Evolutionary conservation across 2,797 vertebrate genomes (phyloP).

Genomic region (Nasua narica): DNA sequence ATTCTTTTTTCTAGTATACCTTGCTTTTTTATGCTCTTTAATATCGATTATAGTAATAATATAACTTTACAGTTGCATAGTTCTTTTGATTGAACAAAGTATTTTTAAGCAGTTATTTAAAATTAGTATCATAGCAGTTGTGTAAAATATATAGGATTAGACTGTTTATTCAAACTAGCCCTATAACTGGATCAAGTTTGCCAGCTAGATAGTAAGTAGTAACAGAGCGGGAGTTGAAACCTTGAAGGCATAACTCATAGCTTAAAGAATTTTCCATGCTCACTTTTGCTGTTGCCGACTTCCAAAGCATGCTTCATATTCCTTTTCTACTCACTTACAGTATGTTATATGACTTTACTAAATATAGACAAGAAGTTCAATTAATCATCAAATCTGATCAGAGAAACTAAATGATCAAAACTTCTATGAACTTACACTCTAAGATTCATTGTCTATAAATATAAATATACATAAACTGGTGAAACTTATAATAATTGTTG

Average conservation of each 20-base stretch:
- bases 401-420: slow-evolving; percentile 16
- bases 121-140: background rate
- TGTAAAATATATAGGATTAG: background rate
- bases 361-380: background rate
- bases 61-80: background rate
- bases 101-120: slow-evolving; percentile 4
- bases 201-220: background rate
- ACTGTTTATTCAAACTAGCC: background rate
- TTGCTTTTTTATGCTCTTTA: background rate
- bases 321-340: background rate
- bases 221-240: background rate
- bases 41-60: background rate
- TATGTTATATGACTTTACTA: background rate
- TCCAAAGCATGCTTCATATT: background rate
- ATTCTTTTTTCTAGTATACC: background rate
- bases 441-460: background rate
- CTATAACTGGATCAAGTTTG: background rate
- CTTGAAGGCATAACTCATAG: background rate
- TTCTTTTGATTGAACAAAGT: background rate
- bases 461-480: background rate
- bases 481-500: background rate
- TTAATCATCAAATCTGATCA: background rate
- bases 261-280: background rate
- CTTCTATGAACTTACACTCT: background rate
- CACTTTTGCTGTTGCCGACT: background rate